Evolutionary conservation across 2,113 vertebrate genomes (phyloP), one percentile per base, ranked within the genome.

Genomic region (Megaceryle torquata): DNA sequence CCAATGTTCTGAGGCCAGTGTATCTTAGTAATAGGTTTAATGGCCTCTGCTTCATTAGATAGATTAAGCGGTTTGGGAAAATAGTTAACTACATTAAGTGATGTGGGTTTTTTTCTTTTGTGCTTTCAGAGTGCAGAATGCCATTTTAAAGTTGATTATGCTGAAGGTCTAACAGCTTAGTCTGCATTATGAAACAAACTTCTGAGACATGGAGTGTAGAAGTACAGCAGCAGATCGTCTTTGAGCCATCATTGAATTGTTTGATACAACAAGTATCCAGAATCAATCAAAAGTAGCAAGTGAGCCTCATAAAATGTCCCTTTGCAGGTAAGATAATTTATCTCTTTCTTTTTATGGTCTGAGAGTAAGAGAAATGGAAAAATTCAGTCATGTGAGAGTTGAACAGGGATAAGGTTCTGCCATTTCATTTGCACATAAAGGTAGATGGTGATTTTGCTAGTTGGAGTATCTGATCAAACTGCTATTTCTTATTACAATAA

Each of bases 401-500:
- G 43, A 64, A 93, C 77, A 93, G 83, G 93, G 22, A 70, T 39
- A 18, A 82, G 48, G 51, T 75, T 92, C 83, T 89, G 82, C 90
- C 86, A 68, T 93, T 97, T 93, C 61, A 83, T 90, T 94, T 82
- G 16, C 37, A 13, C 37, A 16, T 94, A 93, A 95, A 96, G 71
- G 71, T 83, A 82, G 77, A 61, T 86, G 94, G 91, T 41, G 31
- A 44, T 93, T 96, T 93, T 91, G 80, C 89, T 93, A 56, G 82
- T 96, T 95, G 86, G 77, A 84, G 86, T 91, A 89, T 91, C 86
- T 92, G 79, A 96, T 95, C 89, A 92, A 95, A 81, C 88, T 93
- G 6, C 89, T 97, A 61, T 96, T 98, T 98, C 96, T 95, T 95
- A 94, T 86, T 96, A 82, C 72, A 94, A 75, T 63, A 94, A 95